phyloP scores from a whole-genome alignment of 2,113 vertebrate genomes.

The Pangasianodon hypophthalmus region DNA sequence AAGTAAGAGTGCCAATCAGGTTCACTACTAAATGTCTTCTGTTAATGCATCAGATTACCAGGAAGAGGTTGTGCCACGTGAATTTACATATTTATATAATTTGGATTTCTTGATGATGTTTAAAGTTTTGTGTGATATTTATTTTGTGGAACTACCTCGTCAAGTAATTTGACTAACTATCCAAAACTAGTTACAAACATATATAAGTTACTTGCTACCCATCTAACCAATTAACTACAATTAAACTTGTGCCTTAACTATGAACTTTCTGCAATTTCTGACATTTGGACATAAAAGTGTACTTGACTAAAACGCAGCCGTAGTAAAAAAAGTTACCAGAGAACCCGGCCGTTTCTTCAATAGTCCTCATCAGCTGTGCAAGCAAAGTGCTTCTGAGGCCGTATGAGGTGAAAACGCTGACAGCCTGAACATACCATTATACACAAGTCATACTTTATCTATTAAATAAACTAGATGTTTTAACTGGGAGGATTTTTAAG shows the following conservation, averaged over 20 bases:
- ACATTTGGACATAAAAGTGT: neutral
- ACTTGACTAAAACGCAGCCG: neutral
- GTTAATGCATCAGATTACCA: neutral
- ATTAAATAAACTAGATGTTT: neutral
- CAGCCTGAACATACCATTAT: neutral
- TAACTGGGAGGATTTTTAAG: neutral
- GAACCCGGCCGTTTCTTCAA: neutral
- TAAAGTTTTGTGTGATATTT: neutral
- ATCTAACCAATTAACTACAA: neutral
- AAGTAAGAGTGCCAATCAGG: neutral
- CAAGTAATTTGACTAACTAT: neutral
- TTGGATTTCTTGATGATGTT: neutral
- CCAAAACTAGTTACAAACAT: neutral
- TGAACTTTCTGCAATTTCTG: neutral
- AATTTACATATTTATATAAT: neutral
- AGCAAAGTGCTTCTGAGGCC: neutral
- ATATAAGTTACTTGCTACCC: neutral
- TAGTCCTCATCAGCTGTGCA: neutral
- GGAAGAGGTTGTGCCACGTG: neutral
- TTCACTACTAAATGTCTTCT: neutral
- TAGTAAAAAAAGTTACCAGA: neutral
- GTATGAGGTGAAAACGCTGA: neutral
- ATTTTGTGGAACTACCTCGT: neutral
- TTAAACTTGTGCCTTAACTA: neutral
- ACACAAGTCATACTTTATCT: neutral